Evolutionary conservation across 2,888 invertebrate genomes (phyloP), one percentile per base, ranked within the genome.

Genomic region (Anorthoa munda): DNA sequence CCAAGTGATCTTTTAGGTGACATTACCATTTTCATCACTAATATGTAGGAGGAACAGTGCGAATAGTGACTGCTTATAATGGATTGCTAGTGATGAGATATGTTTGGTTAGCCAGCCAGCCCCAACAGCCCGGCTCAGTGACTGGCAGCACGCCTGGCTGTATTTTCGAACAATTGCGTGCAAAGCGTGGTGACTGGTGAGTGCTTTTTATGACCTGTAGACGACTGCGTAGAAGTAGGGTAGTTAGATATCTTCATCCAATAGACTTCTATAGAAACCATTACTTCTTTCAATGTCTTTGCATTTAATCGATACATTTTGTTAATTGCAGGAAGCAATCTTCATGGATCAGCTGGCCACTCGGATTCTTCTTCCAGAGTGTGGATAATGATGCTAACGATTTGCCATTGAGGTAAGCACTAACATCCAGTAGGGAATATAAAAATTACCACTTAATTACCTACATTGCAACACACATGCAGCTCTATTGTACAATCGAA

Each of bases 281-380:
- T 13, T 53, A 17, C 21, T 48, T 55, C 11, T 51, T 58, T 39
- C 4, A 23, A 58, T 18, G 9, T 23, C 9, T 26, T 55, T 55
- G 55, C 26, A 58, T 31, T 26, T 67, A 26, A 80, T 58, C 2
- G 18, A 23, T 53, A 9, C 21, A 0, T 26, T 11, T 59, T 71
- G 17, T 66, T 68, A 56, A 26, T 66, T 73, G 31, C 94, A 98
- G 98, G 74, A 98, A 97, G 84, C 96, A 94, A 90, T 97, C 97
- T 23, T 98, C 98, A 0, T 99, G 99, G 99, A 98, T 99, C 89
- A 98, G 98, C 92, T 98, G 99, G 98, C 99, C 99, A 7, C 95
- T 99, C 75, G 98, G 98, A 13, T 98, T 98, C 92, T 97, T 99
- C 88, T 98, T 99, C 94, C 98, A 98, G 92, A 98, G 98, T 86